Conservation (phyloP, 2,888 invertebrate species). For the Pasiphila rectangulata region DNA sequence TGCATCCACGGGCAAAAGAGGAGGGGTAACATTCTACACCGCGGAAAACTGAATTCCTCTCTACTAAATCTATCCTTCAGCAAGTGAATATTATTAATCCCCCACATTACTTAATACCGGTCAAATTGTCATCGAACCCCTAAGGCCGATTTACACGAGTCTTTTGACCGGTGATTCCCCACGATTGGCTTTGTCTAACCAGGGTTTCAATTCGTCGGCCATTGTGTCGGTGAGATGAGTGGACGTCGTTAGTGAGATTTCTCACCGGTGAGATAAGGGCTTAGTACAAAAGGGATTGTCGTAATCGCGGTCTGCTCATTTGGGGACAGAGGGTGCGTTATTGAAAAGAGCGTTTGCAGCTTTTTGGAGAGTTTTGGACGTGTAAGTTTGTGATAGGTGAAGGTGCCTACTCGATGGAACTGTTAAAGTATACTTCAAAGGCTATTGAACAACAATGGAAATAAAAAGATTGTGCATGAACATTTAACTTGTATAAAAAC, state of each 20-base stretch:
- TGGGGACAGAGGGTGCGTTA: slow-evolving; percentile 24
- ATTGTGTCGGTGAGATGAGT: slow-evolving; percentile 74
- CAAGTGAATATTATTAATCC: slow-evolving; percentile 32
- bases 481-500: no score
- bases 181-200: slow-evolving; percentile 69
- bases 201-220: slow-evolving; percentile 71
- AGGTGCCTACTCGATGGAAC: not conserved
- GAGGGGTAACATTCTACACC: no score
- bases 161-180: slow-evolving; percentile 56
- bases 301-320: slow-evolving; percentile 64
- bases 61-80: not conserved
- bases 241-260: slow-evolving; percentile 73
- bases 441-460: no score
- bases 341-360: not conserved
- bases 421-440: no score
- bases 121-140: slow-evolving; percentile 38
- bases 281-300: slow-evolving; percentile 66
- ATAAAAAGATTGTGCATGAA: no score
- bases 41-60: no score
- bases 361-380: not conserved
- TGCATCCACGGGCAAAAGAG: no score
- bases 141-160: slow-evolving; percentile 58
- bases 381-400: not conserved
- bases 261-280: slow-evolving; percentile 64
- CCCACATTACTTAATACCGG: slow-evolving; percentile 36